These are phyloP conservation scores for Lanius collurio DNA, from an alignment of 2,113 vertebrate species.

Conservation along the genomic window DNA sequence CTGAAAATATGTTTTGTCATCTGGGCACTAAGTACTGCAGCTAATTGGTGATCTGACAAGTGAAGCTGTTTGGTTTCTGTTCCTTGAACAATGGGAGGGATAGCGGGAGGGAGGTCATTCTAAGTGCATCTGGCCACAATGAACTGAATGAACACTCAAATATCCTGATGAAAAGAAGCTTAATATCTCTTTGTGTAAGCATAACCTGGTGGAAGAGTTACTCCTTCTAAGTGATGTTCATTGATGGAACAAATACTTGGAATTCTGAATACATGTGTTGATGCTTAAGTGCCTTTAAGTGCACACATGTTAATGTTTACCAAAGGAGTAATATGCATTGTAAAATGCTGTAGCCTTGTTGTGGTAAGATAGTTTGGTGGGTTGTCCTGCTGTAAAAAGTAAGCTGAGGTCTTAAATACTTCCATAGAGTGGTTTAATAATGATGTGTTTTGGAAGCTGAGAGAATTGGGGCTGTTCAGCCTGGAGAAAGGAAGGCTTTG, in stretches of 20 bases:
- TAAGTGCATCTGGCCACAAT: neutral
- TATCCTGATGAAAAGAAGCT: neutral
- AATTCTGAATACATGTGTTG: neutral
- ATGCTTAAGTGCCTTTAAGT: neutral
- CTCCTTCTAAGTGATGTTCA: neutral
- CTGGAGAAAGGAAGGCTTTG: neutral
- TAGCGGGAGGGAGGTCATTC: neutral
- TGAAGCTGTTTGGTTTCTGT: neutral
- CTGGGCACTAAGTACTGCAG: constrained; percentile 36
- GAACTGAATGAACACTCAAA: neutral
- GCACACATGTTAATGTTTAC: neutral
- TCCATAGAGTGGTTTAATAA: neutral
- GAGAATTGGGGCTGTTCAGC: neutral
- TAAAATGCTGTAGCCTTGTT: neutral
- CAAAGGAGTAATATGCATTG: neutral
- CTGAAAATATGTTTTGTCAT: constrained; percentile 38
- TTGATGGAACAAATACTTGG: neutral
- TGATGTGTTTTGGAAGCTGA: neutral
- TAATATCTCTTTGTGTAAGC: neutral
- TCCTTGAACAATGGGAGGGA: neutral
- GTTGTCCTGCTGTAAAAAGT: neutral
- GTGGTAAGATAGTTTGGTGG: neutral
- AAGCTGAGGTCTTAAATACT: neutral
- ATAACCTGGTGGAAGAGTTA: neutral
- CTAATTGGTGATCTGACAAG: neutral